Percentiles rank a stretch among this genome's conserved stretches.
These are phyloP conservation scores for Sycon ciliatum DNA, from an alignment of 37 sponge, comb jelly and placozoan species.

Conservation along the genomic window DNA sequence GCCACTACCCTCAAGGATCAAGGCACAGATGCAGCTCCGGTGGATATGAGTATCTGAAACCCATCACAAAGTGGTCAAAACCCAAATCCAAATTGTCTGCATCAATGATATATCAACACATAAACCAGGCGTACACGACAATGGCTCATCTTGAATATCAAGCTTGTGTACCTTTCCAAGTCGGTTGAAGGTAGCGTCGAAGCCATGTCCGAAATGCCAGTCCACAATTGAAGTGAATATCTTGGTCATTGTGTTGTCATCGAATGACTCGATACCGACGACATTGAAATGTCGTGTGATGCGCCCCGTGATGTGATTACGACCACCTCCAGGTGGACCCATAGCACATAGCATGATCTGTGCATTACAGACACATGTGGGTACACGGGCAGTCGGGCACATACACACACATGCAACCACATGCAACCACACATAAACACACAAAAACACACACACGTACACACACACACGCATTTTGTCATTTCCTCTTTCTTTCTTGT, in stretches of 20 bases:
- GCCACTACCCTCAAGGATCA: too few relatives aligned
- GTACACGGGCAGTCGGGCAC: neutral
- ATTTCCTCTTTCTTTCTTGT: too few relatives aligned
- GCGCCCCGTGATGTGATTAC: conserved; percentile 80
- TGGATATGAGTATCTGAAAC: too few relatives aligned
- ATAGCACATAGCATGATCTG: conserved; percentile 76
- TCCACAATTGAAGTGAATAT: conserved; percentile 88
- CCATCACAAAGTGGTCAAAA: too few relatives aligned
- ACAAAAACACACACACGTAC: too few relatives aligned
- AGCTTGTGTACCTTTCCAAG: conserved; percentile 67
- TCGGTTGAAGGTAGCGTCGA: conserved; percentile 80
- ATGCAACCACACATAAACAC: too few relatives aligned
- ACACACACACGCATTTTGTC: conserved; percentile 2
- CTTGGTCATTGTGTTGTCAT: conserved; percentile 84
- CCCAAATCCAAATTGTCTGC: too few relatives aligned
- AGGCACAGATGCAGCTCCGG: too few relatives aligned
- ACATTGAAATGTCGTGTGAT: conserved; percentile 88
- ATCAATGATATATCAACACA: neutral
- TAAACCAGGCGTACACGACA: too few relatives aligned
- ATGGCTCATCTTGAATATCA: neutral
- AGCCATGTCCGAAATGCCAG: conserved; percentile 92
- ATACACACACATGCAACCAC: neutral
- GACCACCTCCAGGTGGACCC: conserved; percentile 97
- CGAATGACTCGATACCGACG: conserved; percentile 90
- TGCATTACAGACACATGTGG: neutral